phyloP scores from a whole-genome alignment of 2,888 invertebrate species.

The Drepana falcataria region DNA sequence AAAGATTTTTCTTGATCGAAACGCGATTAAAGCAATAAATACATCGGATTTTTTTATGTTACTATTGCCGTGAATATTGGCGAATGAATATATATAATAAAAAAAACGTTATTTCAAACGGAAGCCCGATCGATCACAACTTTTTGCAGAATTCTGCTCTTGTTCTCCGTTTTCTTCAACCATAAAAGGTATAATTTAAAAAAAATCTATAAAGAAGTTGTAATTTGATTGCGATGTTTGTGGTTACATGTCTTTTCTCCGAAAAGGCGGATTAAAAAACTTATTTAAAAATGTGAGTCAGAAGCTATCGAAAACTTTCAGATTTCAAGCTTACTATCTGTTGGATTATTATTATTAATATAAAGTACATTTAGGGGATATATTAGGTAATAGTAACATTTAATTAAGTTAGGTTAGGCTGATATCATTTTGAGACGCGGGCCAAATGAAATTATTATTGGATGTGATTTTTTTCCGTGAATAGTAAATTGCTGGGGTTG shows the following conservation, averaged over 20 bases:
- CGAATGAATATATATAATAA: too few species aligned
- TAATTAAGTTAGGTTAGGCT: slow-evolving; percentile 37
- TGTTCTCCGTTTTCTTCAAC: not conserved
- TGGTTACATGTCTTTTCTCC: too few species aligned
- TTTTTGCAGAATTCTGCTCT: not conserved
- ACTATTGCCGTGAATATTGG: too few species aligned
- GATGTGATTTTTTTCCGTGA: slow-evolving; percentile 41
- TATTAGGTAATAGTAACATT: slow-evolving; percentile 37
- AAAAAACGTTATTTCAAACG: too few species aligned
- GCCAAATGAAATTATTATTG: slow-evolving; percentile 44
- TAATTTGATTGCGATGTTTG: slow-evolving; percentile 1
- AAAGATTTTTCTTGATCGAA: too few species aligned
- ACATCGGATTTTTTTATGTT: too few species aligned
- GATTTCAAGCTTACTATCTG: slow-evolving; percentile 55
- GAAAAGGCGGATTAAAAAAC: slow-evolving; percentile 4
- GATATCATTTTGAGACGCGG: slow-evolving; percentile 62
- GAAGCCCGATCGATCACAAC: not conserved
- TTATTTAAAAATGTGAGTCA: slow-evolving; percentile 67
- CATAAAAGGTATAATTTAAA: slow-evolving; percentile 9
- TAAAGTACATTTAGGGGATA: slow-evolving; percentile 63
- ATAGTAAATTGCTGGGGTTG: slow-evolving; percentile 6
- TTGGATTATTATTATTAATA: slow-evolving; percentile 31
- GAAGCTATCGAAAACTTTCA: slow-evolving; percentile 44
- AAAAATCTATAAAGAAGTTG: slow-evolving; percentile 9
- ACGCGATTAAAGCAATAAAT: too few species aligned